Base-by-base conservation (phyloP, 1,140 invertebrate species). In the Caenorhabditis latens region DNA sequence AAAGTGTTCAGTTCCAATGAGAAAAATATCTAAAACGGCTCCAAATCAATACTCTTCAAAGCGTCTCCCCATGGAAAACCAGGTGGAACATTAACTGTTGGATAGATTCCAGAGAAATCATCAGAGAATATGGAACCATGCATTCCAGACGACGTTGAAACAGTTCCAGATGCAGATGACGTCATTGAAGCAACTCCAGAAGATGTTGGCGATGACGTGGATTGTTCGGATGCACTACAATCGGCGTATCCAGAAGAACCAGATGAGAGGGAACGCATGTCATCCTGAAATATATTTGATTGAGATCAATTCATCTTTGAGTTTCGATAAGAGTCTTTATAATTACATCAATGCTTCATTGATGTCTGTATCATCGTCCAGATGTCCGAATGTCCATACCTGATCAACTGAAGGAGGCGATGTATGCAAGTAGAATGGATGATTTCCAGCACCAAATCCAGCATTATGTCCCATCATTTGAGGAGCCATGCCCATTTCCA, bases 211-310 rank as follows among this genome's bases (percentile, higher is more conserved):
- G 71, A 79, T 50, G 71, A 79, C 14, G 71, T 79, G 6, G 71
- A 79, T 79, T 79, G 71, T 79, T 79, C 71, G 16, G 71, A 79
- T 14, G 71, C 71, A 32, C 71, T 79, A n/a, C 71, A 79, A 53
- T 79, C 71, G 46, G 71, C 71, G 46, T 79, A 79, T 11, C 71
- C 71, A 7, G 86, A 86, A 7, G 75, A 83, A 6, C 65, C 75
- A 13, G 53, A 61, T 2, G 86, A 86, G 24, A 86, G 87, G 5
- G 87, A 84, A 14, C 87, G 82, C 67, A 88, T 84, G 71, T 89
- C 87, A 21, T 88, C 88, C 88, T 89, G 71, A 14, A 87, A 75
- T 13, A 13, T 19, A 40, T 2, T 32, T 16, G 40, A 67, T 84
- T 43, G 14, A 6, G 4, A 13, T 65, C 4, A 11, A 46, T 19